Conservation (phyloP, 2,888 invertebrate genomes). For the Drosophila dives region DNA sequence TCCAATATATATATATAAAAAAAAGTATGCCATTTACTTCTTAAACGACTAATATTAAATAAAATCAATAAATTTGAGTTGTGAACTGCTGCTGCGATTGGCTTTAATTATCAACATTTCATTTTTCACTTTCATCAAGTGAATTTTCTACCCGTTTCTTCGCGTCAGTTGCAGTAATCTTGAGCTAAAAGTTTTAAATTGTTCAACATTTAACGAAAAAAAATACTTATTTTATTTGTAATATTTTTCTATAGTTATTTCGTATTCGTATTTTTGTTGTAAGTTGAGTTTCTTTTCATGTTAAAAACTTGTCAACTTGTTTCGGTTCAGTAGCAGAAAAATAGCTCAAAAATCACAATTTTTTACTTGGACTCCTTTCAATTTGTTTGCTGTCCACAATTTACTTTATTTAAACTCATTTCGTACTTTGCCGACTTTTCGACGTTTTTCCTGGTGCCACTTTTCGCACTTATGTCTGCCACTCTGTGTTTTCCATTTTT, state of each 20-base stretch:
- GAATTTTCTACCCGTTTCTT: background rate
- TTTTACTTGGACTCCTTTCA: constrained; percentile 24
- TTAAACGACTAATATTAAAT: background rate
- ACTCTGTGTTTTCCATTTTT: constrained; percentile 15
- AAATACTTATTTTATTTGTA: accelerated
- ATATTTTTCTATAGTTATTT: background rate
- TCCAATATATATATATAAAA: background rate
- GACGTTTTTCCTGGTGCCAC: constrained; percentile 31
- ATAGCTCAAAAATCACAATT: constrained; percentile 14
- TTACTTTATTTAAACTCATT: constrained; percentile 14
- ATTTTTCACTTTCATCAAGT: background rate
- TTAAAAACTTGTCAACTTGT: background rate
- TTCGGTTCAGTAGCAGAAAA: constrained; percentile 10
- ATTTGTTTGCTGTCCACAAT: constrained; percentile 6
- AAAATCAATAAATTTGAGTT: background rate
- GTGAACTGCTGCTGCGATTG: background rate
- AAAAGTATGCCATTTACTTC: background rate
- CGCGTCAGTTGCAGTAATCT: background rate
- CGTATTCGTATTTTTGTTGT: background rate
- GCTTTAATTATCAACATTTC: background rate
- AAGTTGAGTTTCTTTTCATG: background rate
- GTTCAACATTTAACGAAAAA: background rate
- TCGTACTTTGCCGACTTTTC: constrained; percentile 1
- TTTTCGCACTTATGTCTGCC: constrained; percentile 44
- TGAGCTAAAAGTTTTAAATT: background rate